phyloP scores from a whole-genome alignment of 1,140 invertebrate genomes.

The Drosophila watanabei region DNA sequence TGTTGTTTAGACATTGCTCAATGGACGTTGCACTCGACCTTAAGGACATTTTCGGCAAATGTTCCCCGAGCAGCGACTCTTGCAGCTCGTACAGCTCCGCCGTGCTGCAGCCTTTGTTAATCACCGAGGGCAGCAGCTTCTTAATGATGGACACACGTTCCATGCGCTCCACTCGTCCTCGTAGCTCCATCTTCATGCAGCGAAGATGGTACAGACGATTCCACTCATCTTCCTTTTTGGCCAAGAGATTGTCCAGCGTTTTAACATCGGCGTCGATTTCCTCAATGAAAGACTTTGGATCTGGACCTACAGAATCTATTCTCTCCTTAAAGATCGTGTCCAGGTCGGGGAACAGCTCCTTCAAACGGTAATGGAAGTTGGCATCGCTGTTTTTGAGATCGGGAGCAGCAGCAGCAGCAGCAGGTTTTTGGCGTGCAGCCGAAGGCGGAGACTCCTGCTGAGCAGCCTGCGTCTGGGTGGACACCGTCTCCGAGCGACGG shows the following conservation, averaged over 20 bases:
- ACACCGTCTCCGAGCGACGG: conserved; percentile 42
- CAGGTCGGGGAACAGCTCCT: conserved; percentile 42
- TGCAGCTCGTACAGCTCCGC: conserved; percentile 56
- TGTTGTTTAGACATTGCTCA: conserved; percentile 33
- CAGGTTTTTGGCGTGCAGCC: conserved; percentile 15
- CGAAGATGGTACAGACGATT: conserved; percentile 64
- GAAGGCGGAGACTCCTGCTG: not conserved
- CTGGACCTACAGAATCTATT: conserved; percentile 24
- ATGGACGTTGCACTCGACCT: conserved; percentile 13
- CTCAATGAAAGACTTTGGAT: conserved; percentile 21
- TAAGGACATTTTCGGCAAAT: conserved; percentile 16
- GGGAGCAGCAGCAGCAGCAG: conserved; percentile 2
- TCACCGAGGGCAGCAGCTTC: conserved; percentile 45
- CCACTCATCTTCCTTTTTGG: conserved; percentile 62
- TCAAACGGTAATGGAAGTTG: conserved; percentile 57
- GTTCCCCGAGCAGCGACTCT: conserved; percentile 39
- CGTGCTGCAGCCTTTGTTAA: conserved; percentile 45
- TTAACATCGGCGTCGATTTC: conserved; percentile 54
- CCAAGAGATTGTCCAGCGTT: conserved; percentile 48
- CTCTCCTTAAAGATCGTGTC: conserved; percentile 50
- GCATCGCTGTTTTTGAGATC: conserved; percentile 69
- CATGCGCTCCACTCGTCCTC: conserved; percentile 42
- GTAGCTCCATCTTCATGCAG: conserved; percentile 54
- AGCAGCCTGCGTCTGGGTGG: conserved; percentile 41
- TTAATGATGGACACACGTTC: conserved; percentile 48